A percentile compares a stretch with the other conserved stretches of the same genome.
Evolutionary conservation across 2,797 vertebrate genomes (phyloP).

Genomic region (Sus cebifrons): DNA sequence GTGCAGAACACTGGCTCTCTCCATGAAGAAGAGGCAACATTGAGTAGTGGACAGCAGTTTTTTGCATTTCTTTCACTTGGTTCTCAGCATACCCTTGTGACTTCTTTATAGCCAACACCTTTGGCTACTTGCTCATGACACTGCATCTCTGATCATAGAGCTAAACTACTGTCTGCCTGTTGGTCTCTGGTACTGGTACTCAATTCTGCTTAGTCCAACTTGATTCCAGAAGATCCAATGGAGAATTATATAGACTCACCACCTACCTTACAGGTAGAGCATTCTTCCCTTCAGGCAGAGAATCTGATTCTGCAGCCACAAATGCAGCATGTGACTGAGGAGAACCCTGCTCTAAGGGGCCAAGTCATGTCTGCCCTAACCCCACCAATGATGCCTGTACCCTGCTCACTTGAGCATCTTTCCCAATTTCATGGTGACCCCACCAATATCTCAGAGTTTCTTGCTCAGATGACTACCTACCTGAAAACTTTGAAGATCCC

Average conservation of each 20-base stretch:
- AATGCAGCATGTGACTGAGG: background rate
- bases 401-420: constrained; percentile 25
- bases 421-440: constrained; percentile 50
- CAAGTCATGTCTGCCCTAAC: background rate
- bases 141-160: constrained; percentile 33
- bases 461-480: constrained; percentile 59
- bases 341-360: background rate
- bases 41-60: constrained; percentile 21
- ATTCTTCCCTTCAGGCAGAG: constrained; percentile 3
- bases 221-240: constrained; percentile 56
- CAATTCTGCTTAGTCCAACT: background rate
- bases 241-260: constrained; percentile 50
- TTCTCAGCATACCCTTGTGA: constrained; percentile 14
- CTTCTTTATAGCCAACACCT: background rate
- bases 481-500: constrained; percentile 24
- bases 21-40: constrained; percentile 28
- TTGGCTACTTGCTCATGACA: constrained; percentile 41
- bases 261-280: background rate
- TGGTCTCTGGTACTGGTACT: background rate
- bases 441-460: constrained; percentile 12
- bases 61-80: constrained; percentile 36
- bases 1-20: constrained; percentile 58
- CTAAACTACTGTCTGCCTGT: background rate
- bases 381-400: background rate
- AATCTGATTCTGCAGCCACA: constrained; percentile 38